phyloP scores from a whole-genome alignment of 1,140 invertebrate species.

The Trichogramma pretiosum region DNA sequence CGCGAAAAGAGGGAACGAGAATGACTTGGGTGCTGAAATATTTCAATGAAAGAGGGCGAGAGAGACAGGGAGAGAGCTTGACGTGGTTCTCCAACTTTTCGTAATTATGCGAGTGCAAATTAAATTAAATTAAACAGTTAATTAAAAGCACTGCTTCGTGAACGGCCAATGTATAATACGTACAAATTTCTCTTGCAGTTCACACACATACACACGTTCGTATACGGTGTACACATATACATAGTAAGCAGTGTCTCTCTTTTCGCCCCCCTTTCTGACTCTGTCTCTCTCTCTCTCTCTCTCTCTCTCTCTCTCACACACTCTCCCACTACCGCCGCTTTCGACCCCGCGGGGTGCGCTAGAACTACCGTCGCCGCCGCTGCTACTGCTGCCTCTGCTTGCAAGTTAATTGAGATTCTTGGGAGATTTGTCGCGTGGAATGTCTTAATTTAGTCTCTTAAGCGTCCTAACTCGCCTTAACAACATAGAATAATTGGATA shows the following conservation, averaged over 20 bases:
- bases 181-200: too few species aligned
- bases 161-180: too few species aligned
- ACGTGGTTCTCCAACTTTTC: too few species aligned
- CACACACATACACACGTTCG: too few species aligned
- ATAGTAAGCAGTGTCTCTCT: too few species aligned
- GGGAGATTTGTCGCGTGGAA: conserved; percentile 47
- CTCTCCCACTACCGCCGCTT: not conserved
- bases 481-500: conserved; percentile 49
- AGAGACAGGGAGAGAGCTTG: conserved; percentile 6
- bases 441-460: conserved; percentile 49
- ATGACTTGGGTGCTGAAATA: too few species aligned
- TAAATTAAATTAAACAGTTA: conserved; percentile 48
- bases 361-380: not conserved
- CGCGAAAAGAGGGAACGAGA: too few species aligned
- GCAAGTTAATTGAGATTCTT: conserved; percentile 49
- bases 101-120: conserved; percentile 41
- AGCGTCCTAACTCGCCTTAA: conserved; percentile 46
- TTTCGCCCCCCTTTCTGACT: too few species aligned
- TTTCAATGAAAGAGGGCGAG: not conserved
- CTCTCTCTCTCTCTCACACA: not conserved
- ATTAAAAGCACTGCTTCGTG: conserved; percentile 34
- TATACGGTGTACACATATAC: too few species aligned
- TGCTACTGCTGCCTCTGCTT: conserved; percentile 13
- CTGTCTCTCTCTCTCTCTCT: not conserved
- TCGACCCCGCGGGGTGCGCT: not conserved